Conservation (phyloP, 2,888 invertebrate species). For the Pegoplata infirma region DNA sequence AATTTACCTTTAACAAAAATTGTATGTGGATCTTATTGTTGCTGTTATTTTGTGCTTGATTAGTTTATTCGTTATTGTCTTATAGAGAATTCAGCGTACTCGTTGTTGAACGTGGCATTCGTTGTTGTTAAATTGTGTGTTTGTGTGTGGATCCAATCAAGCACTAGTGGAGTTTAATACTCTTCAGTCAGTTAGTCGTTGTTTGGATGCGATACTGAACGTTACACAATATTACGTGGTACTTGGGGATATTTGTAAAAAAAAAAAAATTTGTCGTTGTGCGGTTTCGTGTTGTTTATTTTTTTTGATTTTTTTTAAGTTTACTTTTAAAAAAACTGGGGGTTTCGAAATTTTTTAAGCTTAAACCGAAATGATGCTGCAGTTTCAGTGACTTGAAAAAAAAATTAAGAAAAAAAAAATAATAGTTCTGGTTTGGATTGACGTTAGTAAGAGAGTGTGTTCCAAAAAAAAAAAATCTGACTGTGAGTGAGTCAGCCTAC, state of each 20-base stretch:
- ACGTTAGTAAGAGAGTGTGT: conserved; percentile 26
- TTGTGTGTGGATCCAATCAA: conserved; percentile 40
- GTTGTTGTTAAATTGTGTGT: conserved; percentile 46
- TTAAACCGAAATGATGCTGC: conserved; percentile 28
- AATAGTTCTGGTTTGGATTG: conserved; percentile 40
- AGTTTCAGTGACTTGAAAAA: conserved; percentile 18
- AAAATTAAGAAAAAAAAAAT: not conserved
- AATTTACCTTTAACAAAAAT: not conserved
- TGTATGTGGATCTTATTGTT: not conserved
- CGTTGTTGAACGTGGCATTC: conserved; percentile 61
- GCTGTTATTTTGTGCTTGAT: conserved; percentile 21
- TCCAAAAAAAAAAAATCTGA: conserved; percentile 3
- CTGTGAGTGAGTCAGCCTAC: conserved; percentile 56
- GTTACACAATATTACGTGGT: conserved; percentile 50
- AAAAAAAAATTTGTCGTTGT: conserved; percentile 13
- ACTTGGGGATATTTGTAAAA: conserved; percentile 39
- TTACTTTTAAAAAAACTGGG: conserved; percentile 39
- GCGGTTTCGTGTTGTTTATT: conserved; percentile 51
- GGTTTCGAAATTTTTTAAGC: conserved; percentile 48
- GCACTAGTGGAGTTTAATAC: conserved; percentile 44
- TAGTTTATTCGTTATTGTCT: conserved; percentile 29
- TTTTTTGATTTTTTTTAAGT: conserved; percentile 33
- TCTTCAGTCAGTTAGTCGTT: conserved; percentile 63
- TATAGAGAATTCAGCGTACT: conserved; percentile 16
- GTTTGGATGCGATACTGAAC: conserved; percentile 64